Percentiles rank a stretch among this genome's conserved stretches.
Conservation (phyloP, 1,140 invertebrate genomes). For the Oncopeltus fasciatus region DNA sequence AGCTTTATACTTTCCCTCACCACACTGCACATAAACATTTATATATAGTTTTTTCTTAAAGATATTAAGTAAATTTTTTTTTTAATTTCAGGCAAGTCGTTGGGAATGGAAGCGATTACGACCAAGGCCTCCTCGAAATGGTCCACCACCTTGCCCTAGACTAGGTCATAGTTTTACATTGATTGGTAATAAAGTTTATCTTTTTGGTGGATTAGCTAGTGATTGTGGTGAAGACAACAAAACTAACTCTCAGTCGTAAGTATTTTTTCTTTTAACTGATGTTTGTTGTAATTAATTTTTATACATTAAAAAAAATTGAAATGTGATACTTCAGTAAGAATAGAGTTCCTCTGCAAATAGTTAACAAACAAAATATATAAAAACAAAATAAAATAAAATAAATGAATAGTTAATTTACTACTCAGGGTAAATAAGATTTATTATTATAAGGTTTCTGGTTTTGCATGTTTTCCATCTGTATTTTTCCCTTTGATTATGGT, state of each 20-base stretch:
- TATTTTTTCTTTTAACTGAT: no score
- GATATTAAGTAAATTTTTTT: background rate
- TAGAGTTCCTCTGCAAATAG: background rate
- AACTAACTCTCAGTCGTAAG: slow-evolving; percentile 13
- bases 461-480: no score
- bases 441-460: no score
- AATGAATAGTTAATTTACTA: no score
- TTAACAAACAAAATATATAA: background rate
- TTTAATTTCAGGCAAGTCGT: slow-evolving; percentile 58
- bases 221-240: slow-evolving; percentile 76
- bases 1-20: no score
- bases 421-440: no score
- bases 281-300: no score
- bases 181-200: slow-evolving; percentile 83
- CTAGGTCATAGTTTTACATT: slow-evolving; percentile 95
- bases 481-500: no score
- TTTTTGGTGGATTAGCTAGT: slow-evolving; percentile 86
- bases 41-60: no score
- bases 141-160: slow-evolving; percentile 76
- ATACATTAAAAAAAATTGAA: background rate
- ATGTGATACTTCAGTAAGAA: background rate
- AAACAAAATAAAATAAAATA: no score
- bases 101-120: slow-evolving; percentile 98
- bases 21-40: no score
- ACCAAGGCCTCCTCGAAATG: slow-evolving; percentile 68